Evolutionary conservation across 2,888 invertebrate species (phyloP).

Genomic region (Argynnis bischoffii): DNA sequence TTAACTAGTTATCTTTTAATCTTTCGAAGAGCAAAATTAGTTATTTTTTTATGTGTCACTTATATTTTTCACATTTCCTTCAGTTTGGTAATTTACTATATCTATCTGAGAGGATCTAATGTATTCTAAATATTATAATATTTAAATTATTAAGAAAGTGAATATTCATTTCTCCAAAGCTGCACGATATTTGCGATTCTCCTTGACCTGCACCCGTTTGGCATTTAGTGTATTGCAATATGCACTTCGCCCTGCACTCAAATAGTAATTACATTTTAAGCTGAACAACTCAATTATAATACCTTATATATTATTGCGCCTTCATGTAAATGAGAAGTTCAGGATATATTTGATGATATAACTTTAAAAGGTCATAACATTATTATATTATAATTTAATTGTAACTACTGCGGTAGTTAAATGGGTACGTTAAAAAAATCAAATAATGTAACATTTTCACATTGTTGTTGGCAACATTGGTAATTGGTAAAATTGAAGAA

Average conservation of each 20-base stretch:
- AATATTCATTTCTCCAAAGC: conserved; percentile 17
- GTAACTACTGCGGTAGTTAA: too few species aligned
- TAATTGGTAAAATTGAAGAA: too few species aligned
- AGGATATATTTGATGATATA: conserved; percentile 1
- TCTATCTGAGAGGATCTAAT: neutral
- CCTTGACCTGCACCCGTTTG: conserved; percentile 46
- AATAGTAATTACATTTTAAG: conserved; percentile 38
- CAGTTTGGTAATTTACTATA: too few species aligned
- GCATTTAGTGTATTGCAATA: conserved; percentile 45
- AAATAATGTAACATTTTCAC: too few species aligned
- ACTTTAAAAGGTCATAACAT: neutral
- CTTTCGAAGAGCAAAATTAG: too few species aligned
- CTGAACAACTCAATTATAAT: conserved; percentile 36
- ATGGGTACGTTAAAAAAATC: too few species aligned
- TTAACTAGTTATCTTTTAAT: too few species aligned
- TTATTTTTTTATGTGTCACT: too few species aligned
- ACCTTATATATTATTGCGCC: neutral
- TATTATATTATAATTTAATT: too few species aligned
- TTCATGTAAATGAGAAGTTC: neutral
- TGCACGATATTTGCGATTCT: conserved; percentile 35
- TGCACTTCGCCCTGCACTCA: conserved; percentile 42
- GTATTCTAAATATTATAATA: neutral
- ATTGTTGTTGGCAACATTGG: too few species aligned
- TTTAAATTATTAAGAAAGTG: conserved; percentile 22
- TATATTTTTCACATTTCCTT: too few species aligned